Percentiles rank a stretch among this genome's conserved stretches.
phyloP scores from a whole-genome alignment of 2,113 vertebrate species.

The Syrmaticus mikado region DNA sequence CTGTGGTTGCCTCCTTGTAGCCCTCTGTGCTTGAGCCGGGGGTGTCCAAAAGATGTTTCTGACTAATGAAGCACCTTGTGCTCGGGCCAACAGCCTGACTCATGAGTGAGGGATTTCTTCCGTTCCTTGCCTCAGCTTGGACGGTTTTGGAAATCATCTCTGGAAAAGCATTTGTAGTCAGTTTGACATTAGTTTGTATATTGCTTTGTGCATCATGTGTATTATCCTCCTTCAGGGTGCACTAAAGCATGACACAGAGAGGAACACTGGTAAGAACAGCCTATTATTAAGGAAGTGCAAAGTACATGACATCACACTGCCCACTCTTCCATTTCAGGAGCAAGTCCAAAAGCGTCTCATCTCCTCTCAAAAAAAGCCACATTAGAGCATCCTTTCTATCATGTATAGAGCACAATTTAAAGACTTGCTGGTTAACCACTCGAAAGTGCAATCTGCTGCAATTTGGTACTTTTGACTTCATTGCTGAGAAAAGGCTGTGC shows the following conservation, averaged over 20 bases:
- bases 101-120: conserved; percentile 37
- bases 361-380: background rate
- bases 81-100: background rate
- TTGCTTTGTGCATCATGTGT: background rate
- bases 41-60: background rate
- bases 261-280: background rate
- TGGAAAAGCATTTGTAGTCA: conserved; percentile 12
- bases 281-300: background rate
- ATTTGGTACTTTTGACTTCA: background rate
- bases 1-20: background rate
- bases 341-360: background rate
- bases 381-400: background rate
- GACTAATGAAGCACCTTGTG: accelerated
- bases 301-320: background rate
- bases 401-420: background rate
- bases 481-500: background rate
- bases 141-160: background rate
- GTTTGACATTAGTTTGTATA: background rate
- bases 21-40: background rate
- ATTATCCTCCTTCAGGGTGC: background rate
- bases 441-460: background rate
- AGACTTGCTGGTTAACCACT: background rate
- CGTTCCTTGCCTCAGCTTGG: background rate
- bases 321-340: background rate
- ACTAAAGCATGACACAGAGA: background rate